Evolutionary conservation across 2,113 vertebrate genomes (phyloP), one percentile per base, ranked within the genome.

Genomic region (Eira barbara): DNA sequence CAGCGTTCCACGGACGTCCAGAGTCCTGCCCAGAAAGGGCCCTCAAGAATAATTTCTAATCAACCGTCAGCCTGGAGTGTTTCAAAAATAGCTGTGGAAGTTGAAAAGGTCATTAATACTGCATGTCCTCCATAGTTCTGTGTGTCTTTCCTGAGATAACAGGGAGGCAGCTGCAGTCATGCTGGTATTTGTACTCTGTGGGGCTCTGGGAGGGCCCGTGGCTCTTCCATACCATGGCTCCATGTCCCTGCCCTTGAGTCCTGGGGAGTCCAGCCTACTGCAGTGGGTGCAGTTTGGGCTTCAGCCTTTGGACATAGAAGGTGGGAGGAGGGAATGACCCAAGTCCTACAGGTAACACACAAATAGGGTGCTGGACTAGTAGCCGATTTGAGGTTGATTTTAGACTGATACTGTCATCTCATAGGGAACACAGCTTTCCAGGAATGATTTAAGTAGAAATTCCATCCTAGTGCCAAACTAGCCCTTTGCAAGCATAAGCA

Each of bases 361-460:
- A 86, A 17, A 42, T 4, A 63, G 29, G 11, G 11, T 63, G n/a
- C 80, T 45, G 12, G 2, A 21, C 34, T n/a, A 65, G 21, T 23
- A 39, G 31, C 34, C 27, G 49, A 78, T 45, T 49, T 23, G 78
- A 93, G 12, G 29, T 73, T 78, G 21, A 20, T 45, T 82, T 49
- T 11, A 80, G 36, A 78, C 1, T 45, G 13, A 73, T 63, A 45
- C 39, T 10, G 7, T 49, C 79, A 90, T 65, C 21, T 57, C 89
- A 57, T 23, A 36, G 4, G 39, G 81, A 96, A 80, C 76, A n/a
- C 14, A 45, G 55, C 59, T 95, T 95, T 90, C 90, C 74, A 95
- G 90, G 87, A 95, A 89, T 59, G 55, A 85, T 42, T 94, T 55
- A 93, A 57, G 27, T 80, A 71, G 47, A 95, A 74, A 92, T 65